These are phyloP conservation scores for Eristalis arbustorum DNA, from an alignment of 2,888 invertebrate species.

Conservation along the genomic window DNA sequence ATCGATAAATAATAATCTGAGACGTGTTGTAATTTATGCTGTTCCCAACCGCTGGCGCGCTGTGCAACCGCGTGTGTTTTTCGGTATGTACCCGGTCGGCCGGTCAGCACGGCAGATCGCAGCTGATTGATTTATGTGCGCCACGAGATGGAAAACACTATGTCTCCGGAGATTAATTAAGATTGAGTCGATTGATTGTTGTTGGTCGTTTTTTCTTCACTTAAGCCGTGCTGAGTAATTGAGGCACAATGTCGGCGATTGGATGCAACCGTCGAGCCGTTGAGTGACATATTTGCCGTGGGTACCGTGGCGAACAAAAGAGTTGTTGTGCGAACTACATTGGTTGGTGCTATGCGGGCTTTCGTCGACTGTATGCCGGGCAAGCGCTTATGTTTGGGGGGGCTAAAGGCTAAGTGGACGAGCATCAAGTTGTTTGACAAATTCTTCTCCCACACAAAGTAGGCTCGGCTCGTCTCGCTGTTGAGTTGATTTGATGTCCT, in stretches of 20 bases:
- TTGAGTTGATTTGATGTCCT: not conserved
- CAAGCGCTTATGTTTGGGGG: too few species aligned
- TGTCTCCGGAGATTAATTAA: conserved; percentile 66
- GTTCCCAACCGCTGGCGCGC: not conserved
- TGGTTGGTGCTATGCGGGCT: not conserved
- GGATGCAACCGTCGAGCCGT: not conserved
- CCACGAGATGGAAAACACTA: conserved; percentile 60
- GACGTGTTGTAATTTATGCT: conserved; percentile 66
- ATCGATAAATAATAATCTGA: conserved; percentile 68
- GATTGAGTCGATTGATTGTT: conserved; percentile 54
- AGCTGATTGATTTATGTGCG: conserved; percentile 67
- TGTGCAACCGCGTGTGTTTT: conserved; percentile 17
- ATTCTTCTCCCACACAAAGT: not conserved
- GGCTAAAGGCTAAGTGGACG: not conserved
- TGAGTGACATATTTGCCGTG: too few species aligned
- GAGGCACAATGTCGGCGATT: conserved; percentile 27
- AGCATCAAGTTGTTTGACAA: not conserved
- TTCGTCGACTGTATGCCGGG: too few species aligned
- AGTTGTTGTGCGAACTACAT: conserved; percentile 6
- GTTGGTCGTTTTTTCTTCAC: conserved; percentile 10
- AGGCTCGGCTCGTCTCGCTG: not conserved
- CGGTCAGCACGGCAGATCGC: conserved; percentile 21
- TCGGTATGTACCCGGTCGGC: conserved; percentile 12
- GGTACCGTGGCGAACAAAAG: not conserved
- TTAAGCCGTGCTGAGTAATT: conserved; percentile 48